Base-by-base conservation (phyloP, 2,797 vertebrate species). In the Telmatherina bonti region DNA sequence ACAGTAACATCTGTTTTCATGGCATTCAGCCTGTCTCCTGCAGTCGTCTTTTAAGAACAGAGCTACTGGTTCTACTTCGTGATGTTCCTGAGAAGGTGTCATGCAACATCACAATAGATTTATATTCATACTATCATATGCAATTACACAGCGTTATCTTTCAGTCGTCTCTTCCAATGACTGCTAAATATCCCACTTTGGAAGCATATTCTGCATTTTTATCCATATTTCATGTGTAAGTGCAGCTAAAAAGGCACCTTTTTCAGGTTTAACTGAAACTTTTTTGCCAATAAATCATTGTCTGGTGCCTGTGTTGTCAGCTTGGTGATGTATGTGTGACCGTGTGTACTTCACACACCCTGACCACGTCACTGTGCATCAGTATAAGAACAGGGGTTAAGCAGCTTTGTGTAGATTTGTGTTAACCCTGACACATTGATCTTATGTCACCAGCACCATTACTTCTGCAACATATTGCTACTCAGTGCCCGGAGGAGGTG, bases 341-440 rank as follows among this genome's bases (percentile, higher is more conserved):
- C 57, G 12, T 69, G 77, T 78, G 72, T 61, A 47, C 68, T 59
- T 87, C 71, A 70, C 76, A 30, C 62, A 43, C 66, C 61, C 63
- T 76, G 38, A 61, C n/a, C 30, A 36, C 85, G 76, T 85, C 83
- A 78, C 61, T 76, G 83, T 77, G 82, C 81, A 74, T 82, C 74
- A 82, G 70, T 79, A 41, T 36, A 82, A 78, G 83, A 83, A 79
- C 82, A 72, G 71, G 77, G 80, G 85, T 89, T 92, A 89, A 89
- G 88, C 82, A 86, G 79, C 85, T 85, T 74, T 63, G 82, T 89
- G 89, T 83, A 85, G 90, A 88, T 92, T 88, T 82, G 88, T 75
- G 83, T 93, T 92, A 89, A 94, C 91, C 91, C 90, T 80, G 83
- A 85, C 84, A 74, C 86, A 95, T 94, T 91, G 94, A 95, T 94